Base-by-base conservation (phyloP, 1,140 invertebrate genomes). In the Diploscapter pachys region DNA sequence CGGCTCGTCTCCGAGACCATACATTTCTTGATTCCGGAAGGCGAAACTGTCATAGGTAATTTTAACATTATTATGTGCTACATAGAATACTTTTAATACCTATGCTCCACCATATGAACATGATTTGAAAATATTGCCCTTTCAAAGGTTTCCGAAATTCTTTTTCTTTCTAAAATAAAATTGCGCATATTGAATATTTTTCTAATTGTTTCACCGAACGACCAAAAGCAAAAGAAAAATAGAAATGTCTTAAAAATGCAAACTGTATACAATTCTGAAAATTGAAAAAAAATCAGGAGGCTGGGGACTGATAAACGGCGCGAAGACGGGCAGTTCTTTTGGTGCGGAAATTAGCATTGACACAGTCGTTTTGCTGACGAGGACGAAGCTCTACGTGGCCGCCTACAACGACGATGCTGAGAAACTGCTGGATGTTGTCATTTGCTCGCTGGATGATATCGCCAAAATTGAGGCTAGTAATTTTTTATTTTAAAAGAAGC, bases 1-100 rank as follows among this genome's bases (percentile, higher is more conserved):
- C 63, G 81, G 73, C 67, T 82, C 31, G 75, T 82, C 51, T 56
- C 66, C 13, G 81, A 82, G 62, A 81, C 79, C 9, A 71, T 76
- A 3, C 77, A 79, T 51, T 79, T 83, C 70, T 54, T 80, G 8
- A 49, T 80, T 3, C 79, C 79, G 9, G 79, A 72, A 3, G 69
- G 77, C 48, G 79, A 80, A 31, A 70, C 70, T 8, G 64, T 79
- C 31, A 59, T 79, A 3, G 74, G 70, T 71, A 63, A 63, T 5
- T 31, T 31, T 31, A 31, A 31, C 31, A 31, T 31, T 31, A 31
- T 31, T 31, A 31, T 31, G 31, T 31, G 31, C 31, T 31, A 31
- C 31, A 31, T 31, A 31, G 31, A 31, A 31, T 31, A 31, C 31
- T 31, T 31, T 31, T 31, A 31, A 31, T 31, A 31, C 31, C 31